A percentile compares a stretch with the other conserved stretches of the same genome.
These are phyloP conservation scores for Thryonomys swinderianus DNA, from an alignment of 2,113 vertebrate genomes.

Conservation along the genomic window DNA sequence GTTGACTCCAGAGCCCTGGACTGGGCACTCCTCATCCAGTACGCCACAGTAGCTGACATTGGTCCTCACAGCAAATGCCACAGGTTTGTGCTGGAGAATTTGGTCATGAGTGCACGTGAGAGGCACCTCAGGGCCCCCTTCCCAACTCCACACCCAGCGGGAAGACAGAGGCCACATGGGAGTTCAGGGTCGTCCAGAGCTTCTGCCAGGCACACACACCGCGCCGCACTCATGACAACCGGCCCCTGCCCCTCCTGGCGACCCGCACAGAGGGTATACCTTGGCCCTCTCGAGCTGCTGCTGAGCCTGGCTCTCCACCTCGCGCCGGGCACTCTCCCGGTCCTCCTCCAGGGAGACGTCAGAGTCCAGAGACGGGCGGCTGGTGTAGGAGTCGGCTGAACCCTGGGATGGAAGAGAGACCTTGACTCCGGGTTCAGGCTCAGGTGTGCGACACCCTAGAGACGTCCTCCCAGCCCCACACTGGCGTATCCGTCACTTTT, in stretches of 20 bases:
- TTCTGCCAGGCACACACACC: background rate
- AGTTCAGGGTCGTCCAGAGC: background rate
- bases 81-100: constrained; percentile 92
- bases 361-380: constrained; percentile 97
- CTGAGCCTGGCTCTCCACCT: constrained; percentile 97
- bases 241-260: background rate
- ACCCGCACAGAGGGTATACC: constrained; percentile 82
- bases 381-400: constrained; percentile 98
- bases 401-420: constrained; percentile 86
- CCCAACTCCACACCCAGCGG: background rate
- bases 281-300: constrained; percentile 97
- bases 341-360: constrained; percentile 99
- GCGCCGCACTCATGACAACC: background rate
- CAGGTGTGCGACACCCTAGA: background rate
- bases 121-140: background rate
- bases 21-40: constrained; percentile 96
- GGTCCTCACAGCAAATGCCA: constrained; percentile 96
- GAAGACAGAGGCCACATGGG: background rate
- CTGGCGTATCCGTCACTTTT: background rate
- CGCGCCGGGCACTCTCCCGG: constrained; percentile 95
- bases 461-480: background rate
- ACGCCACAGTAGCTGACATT: constrained; percentile 98
- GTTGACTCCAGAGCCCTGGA: constrained; percentile 97
- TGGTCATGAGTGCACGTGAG: background rate
- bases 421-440: background rate